Base-by-base conservation (phyloP, 2,888 invertebrate genomes). In the Chrysomela aeneicollis region DNA sequence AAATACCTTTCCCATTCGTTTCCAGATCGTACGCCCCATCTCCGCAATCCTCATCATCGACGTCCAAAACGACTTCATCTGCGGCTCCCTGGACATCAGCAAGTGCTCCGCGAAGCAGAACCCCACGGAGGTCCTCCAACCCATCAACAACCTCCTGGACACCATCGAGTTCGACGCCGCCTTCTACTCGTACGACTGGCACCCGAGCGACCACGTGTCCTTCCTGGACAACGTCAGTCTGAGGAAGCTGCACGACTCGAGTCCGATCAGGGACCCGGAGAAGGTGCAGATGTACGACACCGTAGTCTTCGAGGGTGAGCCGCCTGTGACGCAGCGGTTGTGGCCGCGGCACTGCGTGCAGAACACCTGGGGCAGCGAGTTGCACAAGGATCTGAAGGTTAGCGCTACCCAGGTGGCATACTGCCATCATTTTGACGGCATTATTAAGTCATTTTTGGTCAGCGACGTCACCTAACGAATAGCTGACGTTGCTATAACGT, bases 271-370 rank as follows among this genome's bases (percentile, higher is more conserved):
- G 55, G 88, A 89, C 8, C 91, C 92, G 71, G 88, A 90, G 35
- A 64, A 72, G 12, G 93, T 92, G 0, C 87, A 90, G 77, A 88
- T 93, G 0, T 93, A 92, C 79, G 97, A 97, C 82, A 94, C 92
- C 0, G 95, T 97, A 5, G 87, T 92, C 61, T 97, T 97, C 83
- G 92, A 91, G 63, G 93, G 93, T 0, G 92, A 92, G 9, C 92
- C 93, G 6, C 87, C 90, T 18, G 89, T 92, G 85, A 90, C 89
- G 75, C 97, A 98, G 83, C 89, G 92, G 19, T 85, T 98, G 58
- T 98, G 97, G 96, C 98, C 98, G 12, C 86, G 91, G 0, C 98
- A 98, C 82, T 98, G 98, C 82, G 94, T 98, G 9, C 95, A 97
- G 82, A 92, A 94, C 75, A 91, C 94, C 0, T 94, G 94, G 94